A percentile compares a stretch with the other conserved stretches of the same genome.
Conservation (phyloP, 2,113 vertebrate genomes). For the Zosterops hypoxanthus region DNA sequence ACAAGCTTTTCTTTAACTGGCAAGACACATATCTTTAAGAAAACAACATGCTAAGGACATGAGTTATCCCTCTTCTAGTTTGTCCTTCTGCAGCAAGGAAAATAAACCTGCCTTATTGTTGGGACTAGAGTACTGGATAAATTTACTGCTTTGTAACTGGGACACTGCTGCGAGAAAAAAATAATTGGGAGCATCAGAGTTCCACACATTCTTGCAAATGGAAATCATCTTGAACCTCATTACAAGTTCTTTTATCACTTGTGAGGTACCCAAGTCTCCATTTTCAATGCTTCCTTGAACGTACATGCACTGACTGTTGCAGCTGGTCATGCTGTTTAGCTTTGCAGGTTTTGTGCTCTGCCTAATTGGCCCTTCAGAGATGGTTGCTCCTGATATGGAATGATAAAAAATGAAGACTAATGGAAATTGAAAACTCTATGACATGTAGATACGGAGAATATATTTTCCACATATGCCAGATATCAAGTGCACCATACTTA, state of each 20-base stretch:
- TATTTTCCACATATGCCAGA: not conserved
- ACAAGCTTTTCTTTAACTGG: not conserved
- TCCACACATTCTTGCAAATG: not conserved
- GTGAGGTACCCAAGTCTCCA: not conserved
- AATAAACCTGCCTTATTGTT: not conserved
- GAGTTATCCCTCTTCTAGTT: not conserved
- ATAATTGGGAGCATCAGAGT: not conserved
- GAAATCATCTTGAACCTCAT: not conserved
- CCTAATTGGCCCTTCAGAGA: not conserved
- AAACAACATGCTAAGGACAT: not conserved
- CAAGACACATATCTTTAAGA: not conserved
- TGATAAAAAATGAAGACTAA: not conserved
- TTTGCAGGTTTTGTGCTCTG: not conserved
- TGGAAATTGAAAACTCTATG: not conserved
- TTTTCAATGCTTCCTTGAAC: not conserved
- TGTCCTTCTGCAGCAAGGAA: not conserved
- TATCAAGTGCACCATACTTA: accelerated
- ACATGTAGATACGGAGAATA: not conserved
- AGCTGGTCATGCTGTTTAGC: not conserved
- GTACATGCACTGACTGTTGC: not conserved
- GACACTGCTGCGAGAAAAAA: not conserved
- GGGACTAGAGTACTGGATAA: not conserved
- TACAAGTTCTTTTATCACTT: not conserved
- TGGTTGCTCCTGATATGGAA: not conserved
- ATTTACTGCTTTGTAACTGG: not conserved